Evolutionary conservation across 2,888 invertebrate genomes (phyloP).

Genomic region (Drosophila pseudotakahashii): DNA sequence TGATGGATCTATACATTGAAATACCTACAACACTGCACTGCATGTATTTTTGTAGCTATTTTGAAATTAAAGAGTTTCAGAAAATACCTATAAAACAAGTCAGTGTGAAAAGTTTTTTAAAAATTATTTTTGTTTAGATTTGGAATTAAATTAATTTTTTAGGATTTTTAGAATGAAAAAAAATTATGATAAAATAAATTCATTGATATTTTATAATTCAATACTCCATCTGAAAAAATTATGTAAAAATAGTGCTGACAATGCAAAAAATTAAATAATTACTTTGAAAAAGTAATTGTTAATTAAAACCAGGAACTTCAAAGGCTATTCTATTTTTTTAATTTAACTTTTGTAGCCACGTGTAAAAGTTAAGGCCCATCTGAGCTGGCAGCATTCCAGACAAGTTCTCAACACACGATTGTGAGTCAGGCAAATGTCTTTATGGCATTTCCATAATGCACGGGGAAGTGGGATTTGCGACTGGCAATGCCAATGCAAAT

Average conservation of each 20-base stretch:
- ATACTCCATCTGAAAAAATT: no score
- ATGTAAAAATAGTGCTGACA: no score
- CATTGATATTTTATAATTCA: no score
- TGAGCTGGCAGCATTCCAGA: constrained; percentile 28
- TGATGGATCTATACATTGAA: neutral
- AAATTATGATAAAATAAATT: no score
- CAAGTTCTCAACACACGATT: constrained; percentile 39
- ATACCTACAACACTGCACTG: neutral
- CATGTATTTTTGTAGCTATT: neutral
- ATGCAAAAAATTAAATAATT: no score
- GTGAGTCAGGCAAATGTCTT: constrained; percentile 31
- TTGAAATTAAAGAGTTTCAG: neutral
- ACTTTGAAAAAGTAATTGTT: no score
- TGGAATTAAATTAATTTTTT: no score
- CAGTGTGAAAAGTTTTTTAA: no score
- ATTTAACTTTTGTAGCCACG: neutral
- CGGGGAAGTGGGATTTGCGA: neutral
- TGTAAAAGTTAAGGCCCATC: neutral
- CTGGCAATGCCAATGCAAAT: constrained; percentile 22
- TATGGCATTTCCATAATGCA: constrained; percentile 49
- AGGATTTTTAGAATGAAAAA: no score
- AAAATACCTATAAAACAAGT: neutral
- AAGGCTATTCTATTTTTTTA: no score
- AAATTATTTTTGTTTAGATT: no score
- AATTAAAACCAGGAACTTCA: no score